phyloP scores from a whole-genome alignment of 1,140 invertebrate genomes.

The Nephila pilipes region DNA sequence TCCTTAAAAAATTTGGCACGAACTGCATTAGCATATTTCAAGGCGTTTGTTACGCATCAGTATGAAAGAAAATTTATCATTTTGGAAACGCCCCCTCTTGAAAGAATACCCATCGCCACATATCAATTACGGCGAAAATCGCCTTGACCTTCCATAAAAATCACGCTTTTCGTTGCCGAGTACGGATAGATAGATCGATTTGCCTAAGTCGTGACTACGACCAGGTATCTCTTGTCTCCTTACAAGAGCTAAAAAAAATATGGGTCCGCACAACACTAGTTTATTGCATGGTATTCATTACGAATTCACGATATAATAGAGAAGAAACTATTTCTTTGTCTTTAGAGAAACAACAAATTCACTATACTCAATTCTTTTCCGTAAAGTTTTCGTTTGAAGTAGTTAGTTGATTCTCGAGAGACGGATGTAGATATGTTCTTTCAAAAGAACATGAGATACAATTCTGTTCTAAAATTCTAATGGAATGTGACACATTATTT shows the following conservation, averaged over 20 bases:
- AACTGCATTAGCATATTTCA: background rate
- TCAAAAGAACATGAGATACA: too few relatives aligned
- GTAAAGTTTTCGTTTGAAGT: too few relatives aligned
- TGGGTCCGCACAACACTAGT: background rate
- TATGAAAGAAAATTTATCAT: background rate
- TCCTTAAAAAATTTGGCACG: background rate
- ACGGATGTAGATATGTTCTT: too few relatives aligned
- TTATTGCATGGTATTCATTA: background rate
- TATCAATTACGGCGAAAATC: constrained; percentile 75
- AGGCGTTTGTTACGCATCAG: background rate
- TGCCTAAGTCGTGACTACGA: constrained; percentile 65
- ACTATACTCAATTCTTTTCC: too few relatives aligned
- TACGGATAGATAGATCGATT: constrained; percentile 44
- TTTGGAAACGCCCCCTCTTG: constrained; percentile 55
- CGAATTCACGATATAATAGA: background rate
- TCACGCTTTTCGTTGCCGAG: constrained; percentile 64
- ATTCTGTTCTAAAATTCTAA: too few relatives aligned
- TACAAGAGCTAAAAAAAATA: background rate
- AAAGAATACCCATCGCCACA: constrained; percentile 61
- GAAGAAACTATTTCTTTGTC: background rate
- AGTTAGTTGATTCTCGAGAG: too few relatives aligned
- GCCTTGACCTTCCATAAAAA: constrained; percentile 75
- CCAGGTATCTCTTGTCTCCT: constrained; percentile 17
- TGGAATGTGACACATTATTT: too few relatives aligned
- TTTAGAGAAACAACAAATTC: too few relatives aligned